Percentiles rank a stretch among this genome's conserved stretches.
Conservation (phyloP, 2,113 vertebrate species). For the Cardinalis cardinalis region DNA sequence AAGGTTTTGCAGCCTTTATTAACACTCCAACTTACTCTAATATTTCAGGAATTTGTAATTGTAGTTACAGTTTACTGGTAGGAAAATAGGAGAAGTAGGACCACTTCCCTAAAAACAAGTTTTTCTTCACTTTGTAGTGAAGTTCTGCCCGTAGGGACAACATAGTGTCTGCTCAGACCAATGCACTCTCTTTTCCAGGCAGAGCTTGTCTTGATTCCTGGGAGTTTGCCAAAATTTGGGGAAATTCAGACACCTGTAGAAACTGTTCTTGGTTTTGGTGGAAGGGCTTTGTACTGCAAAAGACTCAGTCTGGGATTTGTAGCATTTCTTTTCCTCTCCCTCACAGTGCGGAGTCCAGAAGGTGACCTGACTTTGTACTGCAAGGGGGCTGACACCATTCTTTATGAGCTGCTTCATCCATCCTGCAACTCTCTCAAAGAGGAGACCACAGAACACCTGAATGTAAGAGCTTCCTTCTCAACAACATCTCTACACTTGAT, state of each 20-base stretch:
- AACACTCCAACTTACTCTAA: neutral
- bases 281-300: neutral
- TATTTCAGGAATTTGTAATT: neutral
- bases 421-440: slow-evolving; percentile 77
- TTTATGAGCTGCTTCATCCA: slow-evolving; percentile 82
- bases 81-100: neutral
- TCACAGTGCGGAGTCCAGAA: slow-evolving; percentile 81
- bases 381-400: slow-evolving; percentile 93
- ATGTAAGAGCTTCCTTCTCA: slow-evolving; percentile 75
- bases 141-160: neutral
- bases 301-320: neutral
- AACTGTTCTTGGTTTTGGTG: neutral
- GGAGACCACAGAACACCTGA: slow-evolving; percentile 83
- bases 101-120: neutral
- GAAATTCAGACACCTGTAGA: neutral
- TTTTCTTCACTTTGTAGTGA: neutral
- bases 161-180: neutral
- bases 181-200: neutral
- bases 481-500: neutral
- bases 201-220: neutral
- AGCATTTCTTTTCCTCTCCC: neutral
- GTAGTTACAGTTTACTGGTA: neutral
- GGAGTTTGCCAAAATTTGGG: neutral
- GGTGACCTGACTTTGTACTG: slow-evolving; percentile 84
- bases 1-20: neutral